These are phyloP conservation scores for Allygus modestus DNA, from an alignment of 2,888 invertebrate genomes.

Conservation along the genomic window DNA sequence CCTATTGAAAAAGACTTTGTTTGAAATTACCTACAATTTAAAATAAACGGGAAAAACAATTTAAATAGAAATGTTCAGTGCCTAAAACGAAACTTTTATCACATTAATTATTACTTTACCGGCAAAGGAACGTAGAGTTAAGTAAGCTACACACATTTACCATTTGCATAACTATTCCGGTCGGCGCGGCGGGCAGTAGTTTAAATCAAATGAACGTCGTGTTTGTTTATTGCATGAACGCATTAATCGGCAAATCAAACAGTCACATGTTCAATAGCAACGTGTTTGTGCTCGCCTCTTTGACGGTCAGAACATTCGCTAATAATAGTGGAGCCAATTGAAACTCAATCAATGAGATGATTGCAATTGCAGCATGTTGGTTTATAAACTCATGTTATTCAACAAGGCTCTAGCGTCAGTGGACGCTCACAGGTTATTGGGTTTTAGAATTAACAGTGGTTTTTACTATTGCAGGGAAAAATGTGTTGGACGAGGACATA, in stretches of 20 bases:
- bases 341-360: constrained; percentile 42
- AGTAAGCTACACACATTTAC: constrained; percentile 15
- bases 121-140: no score
- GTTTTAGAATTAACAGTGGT: neutral
- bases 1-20: no score
- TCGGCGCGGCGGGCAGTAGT: constrained; percentile 1
- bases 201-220: constrained; percentile 41
- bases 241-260: constrained; percentile 41
- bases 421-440: constrained; percentile 7
- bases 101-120: no score
- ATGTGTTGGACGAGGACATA: no score
- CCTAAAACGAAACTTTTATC: no score
- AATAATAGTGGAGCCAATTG: constrained; percentile 50
- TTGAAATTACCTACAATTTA: no score
- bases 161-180: constrained; percentile 37
- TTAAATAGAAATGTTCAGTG: no score
- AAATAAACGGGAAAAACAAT: no score
- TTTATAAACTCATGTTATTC: constrained; percentile 38
- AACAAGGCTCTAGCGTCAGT: neutral
- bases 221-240: constrained; percentile 33
- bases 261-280: constrained; percentile 2
- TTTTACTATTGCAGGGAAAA: no score
- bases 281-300: constrained; percentile 5
- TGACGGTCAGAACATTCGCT: constrained; percentile 27
- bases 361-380: constrained; percentile 31